Evolutionary conservation across 2,888 invertebrate species (phyloP).

Genomic region (Ormyrus thymus): DNA sequence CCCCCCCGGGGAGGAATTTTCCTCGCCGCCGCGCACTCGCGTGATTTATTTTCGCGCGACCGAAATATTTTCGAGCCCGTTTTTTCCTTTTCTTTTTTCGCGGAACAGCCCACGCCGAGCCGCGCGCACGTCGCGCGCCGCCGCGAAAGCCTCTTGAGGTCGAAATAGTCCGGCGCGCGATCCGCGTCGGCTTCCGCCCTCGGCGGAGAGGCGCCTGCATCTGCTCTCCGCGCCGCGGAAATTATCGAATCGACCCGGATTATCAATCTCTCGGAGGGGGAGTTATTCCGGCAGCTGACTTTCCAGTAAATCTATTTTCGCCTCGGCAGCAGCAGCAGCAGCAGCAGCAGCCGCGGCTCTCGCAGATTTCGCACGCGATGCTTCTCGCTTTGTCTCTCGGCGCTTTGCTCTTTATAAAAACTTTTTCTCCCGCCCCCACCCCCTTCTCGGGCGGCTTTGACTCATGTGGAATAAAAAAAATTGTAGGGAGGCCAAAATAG

Average conservation of each 20-base stretch:
- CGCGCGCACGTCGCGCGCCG: no score
- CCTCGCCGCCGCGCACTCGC: not conserved
- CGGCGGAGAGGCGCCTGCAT: not conserved
- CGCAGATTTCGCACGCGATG: conserved; percentile 13
- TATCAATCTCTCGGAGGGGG: conserved; percentile 11
- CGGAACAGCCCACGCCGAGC: no score
- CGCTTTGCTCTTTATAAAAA: no score
- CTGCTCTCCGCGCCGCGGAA: no score
- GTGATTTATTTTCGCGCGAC: conserved; percentile 32
- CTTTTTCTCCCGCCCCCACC: no score
- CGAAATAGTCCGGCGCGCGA: no score
- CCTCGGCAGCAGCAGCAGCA: conserved; percentile 1
- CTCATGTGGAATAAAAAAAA: no score
- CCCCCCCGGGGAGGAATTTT: conserved; percentile 37
- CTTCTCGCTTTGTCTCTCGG: not conserved
- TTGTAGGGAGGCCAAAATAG: conserved; percentile 73
- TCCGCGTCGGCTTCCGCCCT: no score
- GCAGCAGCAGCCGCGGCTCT: not conserved
- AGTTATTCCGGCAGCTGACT: conserved; percentile 36
- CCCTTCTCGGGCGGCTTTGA: no score
- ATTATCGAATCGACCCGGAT: not conserved
- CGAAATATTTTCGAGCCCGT: conserved; percentile 24
- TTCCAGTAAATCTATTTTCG: conserved; percentile 63
- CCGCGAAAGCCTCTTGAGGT: no score
- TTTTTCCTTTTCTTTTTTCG: not conserved